Percentiles rank a stretch among this genome's conserved stretches.
Evolutionary conservation across 2,888 invertebrate genomes (phyloP).

Genomic region (Acanthosepion esculentum): DNA sequence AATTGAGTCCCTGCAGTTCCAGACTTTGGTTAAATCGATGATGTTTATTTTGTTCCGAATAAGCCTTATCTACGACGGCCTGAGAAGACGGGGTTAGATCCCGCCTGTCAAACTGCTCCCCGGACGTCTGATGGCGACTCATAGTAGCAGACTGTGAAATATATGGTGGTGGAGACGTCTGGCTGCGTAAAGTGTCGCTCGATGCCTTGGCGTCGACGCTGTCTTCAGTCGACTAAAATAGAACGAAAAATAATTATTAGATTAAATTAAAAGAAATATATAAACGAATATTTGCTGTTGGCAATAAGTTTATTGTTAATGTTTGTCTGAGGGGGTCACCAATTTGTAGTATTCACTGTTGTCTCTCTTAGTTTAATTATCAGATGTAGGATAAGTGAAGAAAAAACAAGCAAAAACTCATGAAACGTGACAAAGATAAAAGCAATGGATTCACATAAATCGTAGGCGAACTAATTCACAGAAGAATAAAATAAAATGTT

Average conservation of each 20-base stretch:
- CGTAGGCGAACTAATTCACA: too few species aligned
- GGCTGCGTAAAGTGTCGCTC: constrained; percentile 35
- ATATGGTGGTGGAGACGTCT: constrained; percentile 24
- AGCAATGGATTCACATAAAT: too few species aligned
- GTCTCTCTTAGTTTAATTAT: too few species aligned
- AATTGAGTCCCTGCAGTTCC: constrained; percentile 63
- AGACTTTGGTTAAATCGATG: constrained; percentile 64
- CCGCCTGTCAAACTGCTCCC: constrained; percentile 62
- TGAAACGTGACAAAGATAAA: too few species aligned
- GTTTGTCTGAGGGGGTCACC: too few species aligned
- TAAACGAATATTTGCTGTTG: too few species aligned
- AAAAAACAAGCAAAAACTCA: too few species aligned
- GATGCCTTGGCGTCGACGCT: neutral
- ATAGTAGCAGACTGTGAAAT: neutral
- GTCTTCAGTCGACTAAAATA: neutral
- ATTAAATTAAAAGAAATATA: neutral
- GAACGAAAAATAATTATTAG: neutral
- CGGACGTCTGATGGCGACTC: neutral
- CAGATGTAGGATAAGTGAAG: too few species aligned
- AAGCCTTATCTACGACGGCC: constrained; percentile 62
- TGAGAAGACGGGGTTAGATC: constrained; percentile 66
- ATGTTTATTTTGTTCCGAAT: constrained; percentile 60
- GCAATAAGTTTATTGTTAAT: too few species aligned
- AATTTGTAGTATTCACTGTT: too few species aligned
- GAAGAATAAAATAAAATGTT: too few species aligned